Evolutionary conservation across 2,888 invertebrate species (phyloP).

Genomic region (Agonopterix subpropinquella): DNA sequence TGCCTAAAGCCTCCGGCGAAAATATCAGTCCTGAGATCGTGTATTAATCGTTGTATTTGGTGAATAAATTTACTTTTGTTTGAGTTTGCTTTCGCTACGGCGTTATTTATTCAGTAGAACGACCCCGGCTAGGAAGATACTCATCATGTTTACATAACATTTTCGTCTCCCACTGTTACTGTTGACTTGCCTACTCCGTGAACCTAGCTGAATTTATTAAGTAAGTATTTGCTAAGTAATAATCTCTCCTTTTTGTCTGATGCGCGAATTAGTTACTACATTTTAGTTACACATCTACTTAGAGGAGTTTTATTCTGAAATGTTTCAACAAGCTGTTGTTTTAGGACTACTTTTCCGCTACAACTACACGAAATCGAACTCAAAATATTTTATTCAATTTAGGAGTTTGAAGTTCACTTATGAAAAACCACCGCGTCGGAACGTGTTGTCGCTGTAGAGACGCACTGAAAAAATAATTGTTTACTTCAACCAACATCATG

Average conservation of each 20-base stretch:
- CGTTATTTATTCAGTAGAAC: constrained; percentile 69
- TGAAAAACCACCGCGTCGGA: too few species aligned
- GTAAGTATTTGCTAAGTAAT: constrained; percentile 22
- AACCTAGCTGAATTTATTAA: constrained; percentile 53
- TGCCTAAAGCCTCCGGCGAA: constrained; percentile 21
- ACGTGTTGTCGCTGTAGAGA: too few species aligned
- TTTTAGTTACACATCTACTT: too few species aligned
- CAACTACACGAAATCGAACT: too few species aligned
- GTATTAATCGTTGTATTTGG: constrained; percentile 72
- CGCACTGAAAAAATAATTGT: too few species aligned
- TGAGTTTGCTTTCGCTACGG: constrained; percentile 64
- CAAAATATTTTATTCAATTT: too few species aligned
- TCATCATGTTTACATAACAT: constrained; percentile 65
- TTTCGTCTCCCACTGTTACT: constrained; percentile 46
- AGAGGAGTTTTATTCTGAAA: too few species aligned
- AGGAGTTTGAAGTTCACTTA: too few species aligned
- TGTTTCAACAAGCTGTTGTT: too few species aligned
- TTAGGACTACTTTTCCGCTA: too few species aligned
- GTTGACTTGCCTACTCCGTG: constrained; percentile 48
- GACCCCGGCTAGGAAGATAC: constrained; percentile 55
- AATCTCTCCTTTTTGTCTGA: constrained; percentile 4
- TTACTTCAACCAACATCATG: too few species aligned
- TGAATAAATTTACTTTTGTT: constrained; percentile 74
- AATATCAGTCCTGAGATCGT: constrained; percentile 64
- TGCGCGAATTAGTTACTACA: background rate